Conservation (phyloP, 2,797 vertebrate genomes). For the Pantherophis alleghaniensis region DNA sequence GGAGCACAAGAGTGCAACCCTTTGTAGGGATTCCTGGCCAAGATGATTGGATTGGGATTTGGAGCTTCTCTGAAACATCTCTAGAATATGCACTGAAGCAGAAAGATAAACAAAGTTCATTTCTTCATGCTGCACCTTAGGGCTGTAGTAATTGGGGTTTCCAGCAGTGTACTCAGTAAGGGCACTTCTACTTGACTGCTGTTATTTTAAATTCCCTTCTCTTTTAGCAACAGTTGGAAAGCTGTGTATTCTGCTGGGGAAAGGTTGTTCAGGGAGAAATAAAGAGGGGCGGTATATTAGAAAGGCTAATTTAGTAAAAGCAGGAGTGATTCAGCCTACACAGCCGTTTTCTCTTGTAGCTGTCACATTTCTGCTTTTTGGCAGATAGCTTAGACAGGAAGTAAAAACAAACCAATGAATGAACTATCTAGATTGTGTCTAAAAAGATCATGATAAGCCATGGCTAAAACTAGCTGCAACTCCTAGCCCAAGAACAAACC, state of each 20-base stretch:
- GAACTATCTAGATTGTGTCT: neutral
- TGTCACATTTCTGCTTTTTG: neutral
- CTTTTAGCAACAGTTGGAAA: neutral
- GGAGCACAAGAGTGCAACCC: neutral
- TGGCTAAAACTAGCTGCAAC: neutral
- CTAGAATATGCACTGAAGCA: neutral
- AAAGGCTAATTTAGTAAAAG: neutral
- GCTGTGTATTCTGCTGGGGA: neutral
- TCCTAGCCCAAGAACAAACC: neutral
- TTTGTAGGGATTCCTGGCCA: neutral
- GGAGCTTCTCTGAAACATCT: neutral
- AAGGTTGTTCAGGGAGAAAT: neutral
- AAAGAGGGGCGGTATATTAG: neutral
- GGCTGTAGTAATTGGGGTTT: neutral
- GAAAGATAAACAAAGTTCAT: neutral
- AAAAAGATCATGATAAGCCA: neutral
- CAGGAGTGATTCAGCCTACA: neutral
- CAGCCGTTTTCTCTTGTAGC: neutral
- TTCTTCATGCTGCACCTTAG: neutral
- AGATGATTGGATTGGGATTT: neutral
- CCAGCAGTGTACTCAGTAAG: neutral
- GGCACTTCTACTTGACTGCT: neutral
- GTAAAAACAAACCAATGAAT: neutral
- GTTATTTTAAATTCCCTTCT: neutral
- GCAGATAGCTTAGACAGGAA: neutral